Base-by-base conservation (phyloP, 2,113 vertebrate genomes). In the Axis porcinus region DNA sequence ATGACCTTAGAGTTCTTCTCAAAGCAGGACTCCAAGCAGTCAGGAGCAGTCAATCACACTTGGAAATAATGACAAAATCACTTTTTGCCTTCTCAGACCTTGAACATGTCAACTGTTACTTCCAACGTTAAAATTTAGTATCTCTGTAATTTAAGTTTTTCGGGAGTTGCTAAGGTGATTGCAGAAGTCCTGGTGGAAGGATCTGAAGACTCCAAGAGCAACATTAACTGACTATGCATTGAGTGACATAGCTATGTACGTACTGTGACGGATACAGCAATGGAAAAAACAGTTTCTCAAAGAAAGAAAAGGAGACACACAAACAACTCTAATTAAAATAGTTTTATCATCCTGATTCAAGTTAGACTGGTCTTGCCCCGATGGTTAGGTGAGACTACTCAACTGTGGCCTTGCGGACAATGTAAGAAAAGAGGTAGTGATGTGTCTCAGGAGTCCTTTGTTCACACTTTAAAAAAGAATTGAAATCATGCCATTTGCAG, bases 61-160 rank as follows among this genome's bases (percentile, higher is more conserved):
- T 60, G 70, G 70, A 52, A 85, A 64, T 74, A 43, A 87, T 86
- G 76, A 90, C n/a, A 58, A 36, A 79, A 67, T 74, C 13, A 36
- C 30, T 85, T 92, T 54, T 93, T 95, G 33, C 36, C n/a, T 95
- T 64, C 8, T 6, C 8, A 87, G 55, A 52, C 14, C 47, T 92
- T 60, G 33, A 92, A 76, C 45, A 81, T 50, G 33, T 94, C 33
- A 76, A 47, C 12, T 43, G 16, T 91, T 94, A 74, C 43, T 91
- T 79, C 23, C 30, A 60, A 27, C 27, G 36, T 74, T 85, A 91
- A 96, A 89, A 62, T n/a, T 85, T 87, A 95, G 7, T 62, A 50
- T 60, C 21, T 82, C 21, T 81, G 30, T 33, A 64, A 82, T 86
- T 23, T 50, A 54, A 67, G 28, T 76, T 76, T 47, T 58, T 62